A percentile compares a stretch with the other conserved stretches of the same genome.
These are phyloP conservation scores for Drosophila parthenogenetica DNA, from an alignment of 2,888 invertebrate species.

Conservation along the genomic window DNA sequence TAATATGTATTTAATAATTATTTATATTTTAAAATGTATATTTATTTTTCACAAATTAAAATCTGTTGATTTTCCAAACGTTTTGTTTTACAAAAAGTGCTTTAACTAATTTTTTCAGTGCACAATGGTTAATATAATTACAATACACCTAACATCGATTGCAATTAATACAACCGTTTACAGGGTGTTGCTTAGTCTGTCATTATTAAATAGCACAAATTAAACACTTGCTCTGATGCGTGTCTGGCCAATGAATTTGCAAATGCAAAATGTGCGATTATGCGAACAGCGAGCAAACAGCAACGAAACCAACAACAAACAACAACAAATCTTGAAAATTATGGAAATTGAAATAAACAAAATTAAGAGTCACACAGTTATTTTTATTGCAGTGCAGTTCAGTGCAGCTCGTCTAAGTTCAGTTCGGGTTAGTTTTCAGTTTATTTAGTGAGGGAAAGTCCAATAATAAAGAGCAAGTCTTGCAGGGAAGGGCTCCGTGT, in stretches of 20 bases:
- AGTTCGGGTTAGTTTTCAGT: slow-evolving; percentile 26
- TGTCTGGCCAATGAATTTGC: slow-evolving; percentile 34
- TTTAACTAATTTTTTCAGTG: too few species aligned
- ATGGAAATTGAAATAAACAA: slow-evolving; percentile 15
- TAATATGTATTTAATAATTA: too few species aligned
- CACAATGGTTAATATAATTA: too few species aligned
- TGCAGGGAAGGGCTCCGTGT: slow-evolving; percentile 1
- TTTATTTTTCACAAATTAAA: too few species aligned
- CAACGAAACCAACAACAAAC: slow-evolving; percentile 8
- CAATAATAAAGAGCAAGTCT: background rate
- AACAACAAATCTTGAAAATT: slow-evolving; percentile 2
- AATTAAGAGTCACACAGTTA: slow-evolving; percentile 43
- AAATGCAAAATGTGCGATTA: slow-evolving; percentile 42
- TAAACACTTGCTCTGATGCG: slow-evolving; percentile 38
- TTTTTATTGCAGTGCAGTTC: slow-evolving; percentile 32
- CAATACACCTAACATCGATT: background rate
- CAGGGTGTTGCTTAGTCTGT: slow-evolving; percentile 17
- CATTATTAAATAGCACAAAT: background rate
- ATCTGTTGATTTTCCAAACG: too few species aligned
- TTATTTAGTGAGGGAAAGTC: slow-evolving; percentile 12
- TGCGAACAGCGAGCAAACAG: slow-evolving; percentile 14
- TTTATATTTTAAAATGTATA: too few species aligned
- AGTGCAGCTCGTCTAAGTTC: slow-evolving; percentile 29
- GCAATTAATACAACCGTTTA: background rate
- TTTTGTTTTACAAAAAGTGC: too few species aligned